Evolutionary conservation across 2,888 invertebrate genomes (phyloP), one percentile per base, ranked within the genome.

Genomic region (Parnassius orleans): DNA sequence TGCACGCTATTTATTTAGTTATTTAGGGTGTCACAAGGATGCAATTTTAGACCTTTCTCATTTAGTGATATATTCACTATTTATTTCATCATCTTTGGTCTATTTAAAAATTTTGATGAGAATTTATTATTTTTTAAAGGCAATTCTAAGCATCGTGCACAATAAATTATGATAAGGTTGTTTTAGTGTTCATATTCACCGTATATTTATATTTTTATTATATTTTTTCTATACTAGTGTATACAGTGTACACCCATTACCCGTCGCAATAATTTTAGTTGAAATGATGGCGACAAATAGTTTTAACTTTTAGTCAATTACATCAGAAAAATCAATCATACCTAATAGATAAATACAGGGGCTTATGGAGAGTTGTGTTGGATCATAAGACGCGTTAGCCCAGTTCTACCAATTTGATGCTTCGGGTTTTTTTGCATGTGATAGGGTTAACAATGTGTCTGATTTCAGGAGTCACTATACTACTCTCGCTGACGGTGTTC

Each of bases 401-500:
- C 33, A 33, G 33, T 33, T 11, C 14, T 56, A 33, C 33, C 44
- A 46, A 15, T n/a, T 43, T 10, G 19, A 12, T 14, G 47, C 24
- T 12, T 42, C 43, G 15, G 44, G 48, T 50, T 53, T 14, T 47
- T 54, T n/a, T 41, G 54, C 53, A 42, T 50, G 46, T 61, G 43
- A 72, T 79, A 76, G 82, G 83, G 81, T 92, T 93, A 92, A 93
- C 90, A 83, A 81, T 93, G 83, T 93, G 89, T 93, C 93, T 93
- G 95, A 94, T 96, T 96, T 92, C 96, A 98, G 98, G 98, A 94
- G 98, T 98, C 94, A 98, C 98, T 93, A 98, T 98, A 93, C 96
- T 98, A 93, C 97, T 99, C 92, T 99, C 99, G 93, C 96, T 99
- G 95, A 99, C 98, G 94, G 98, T 99, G 94, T 99, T 99, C 95